phyloP scores from a whole-genome alignment of 2,888 invertebrate genomes.

The Drosophila pseudotalamancana region DNA sequence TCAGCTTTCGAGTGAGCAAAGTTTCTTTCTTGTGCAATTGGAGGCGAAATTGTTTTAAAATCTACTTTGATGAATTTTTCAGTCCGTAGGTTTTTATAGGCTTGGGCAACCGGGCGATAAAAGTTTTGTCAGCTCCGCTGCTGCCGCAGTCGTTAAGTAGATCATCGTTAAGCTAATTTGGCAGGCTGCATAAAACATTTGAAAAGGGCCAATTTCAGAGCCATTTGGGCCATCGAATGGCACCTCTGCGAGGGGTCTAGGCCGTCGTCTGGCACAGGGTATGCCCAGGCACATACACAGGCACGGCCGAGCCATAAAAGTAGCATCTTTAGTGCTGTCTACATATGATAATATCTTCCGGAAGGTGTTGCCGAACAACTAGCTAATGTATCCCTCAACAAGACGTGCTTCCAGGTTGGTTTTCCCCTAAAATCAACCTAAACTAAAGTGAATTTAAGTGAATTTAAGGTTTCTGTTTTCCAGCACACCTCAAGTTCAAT shows the following conservation, averaged over 20 bases:
- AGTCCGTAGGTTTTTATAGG: background rate
- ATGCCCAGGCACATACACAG: slow-evolving; percentile 14
- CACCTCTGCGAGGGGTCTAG: slow-evolving; percentile 22
- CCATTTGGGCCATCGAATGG: slow-evolving; percentile 36
- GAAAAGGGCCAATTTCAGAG: slow-evolving; percentile 29
- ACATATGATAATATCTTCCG: slow-evolving; percentile 11
- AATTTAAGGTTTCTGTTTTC: background rate
- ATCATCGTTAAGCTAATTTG: slow-evolving; percentile 57
- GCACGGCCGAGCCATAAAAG: slow-evolving; percentile 34
- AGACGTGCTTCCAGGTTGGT: slow-evolving; percentile 15
- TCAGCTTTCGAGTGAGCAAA: background rate
- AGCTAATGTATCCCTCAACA: slow-evolving; percentile 11
- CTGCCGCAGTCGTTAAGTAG: slow-evolving; percentile 42
- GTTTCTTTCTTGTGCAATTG: slow-evolving; percentile 5
- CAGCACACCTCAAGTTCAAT: slow-evolving; percentile 1
- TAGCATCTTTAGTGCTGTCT: slow-evolving; percentile 25
- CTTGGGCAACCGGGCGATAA: background rate
- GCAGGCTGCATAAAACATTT: slow-evolving; percentile 28
- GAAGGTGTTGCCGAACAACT: slow-evolving; percentile 16
- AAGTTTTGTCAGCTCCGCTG: slow-evolving; percentile 16
- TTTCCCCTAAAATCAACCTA: background rate
- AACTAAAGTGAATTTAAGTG: background rate
- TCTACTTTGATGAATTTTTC: slow-evolving; percentile 14
- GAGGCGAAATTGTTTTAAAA: slow-evolving; percentile 20
- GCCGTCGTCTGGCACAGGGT: background rate